These are phyloP conservation scores for Trichosurus vulpecula DNA, from an alignment of 2,797 vertebrate species.

Conservation along the genomic window DNA sequence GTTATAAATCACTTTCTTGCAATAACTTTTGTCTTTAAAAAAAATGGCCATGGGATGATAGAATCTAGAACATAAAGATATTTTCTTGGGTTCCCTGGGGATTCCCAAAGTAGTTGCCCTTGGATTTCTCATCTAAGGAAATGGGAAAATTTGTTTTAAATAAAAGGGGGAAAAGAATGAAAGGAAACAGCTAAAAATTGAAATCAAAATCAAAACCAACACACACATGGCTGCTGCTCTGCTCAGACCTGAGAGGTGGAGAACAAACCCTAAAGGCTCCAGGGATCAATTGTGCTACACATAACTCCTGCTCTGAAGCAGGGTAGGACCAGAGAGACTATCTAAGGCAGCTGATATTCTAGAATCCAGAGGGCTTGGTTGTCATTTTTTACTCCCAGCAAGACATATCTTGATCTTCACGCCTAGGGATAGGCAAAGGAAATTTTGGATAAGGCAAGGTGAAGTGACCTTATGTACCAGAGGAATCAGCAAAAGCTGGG, in stretches of 20 bases:
- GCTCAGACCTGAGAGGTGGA: conserved; percentile 41
- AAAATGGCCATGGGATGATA: conserved; percentile 22
- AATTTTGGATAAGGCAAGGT: background rate
- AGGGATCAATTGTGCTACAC: background rate
- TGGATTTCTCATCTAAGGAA: conserved; percentile 44
- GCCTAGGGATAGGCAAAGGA: background rate
- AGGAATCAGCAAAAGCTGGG: background rate
- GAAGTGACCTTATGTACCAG: background rate
- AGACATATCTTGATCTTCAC: background rate
- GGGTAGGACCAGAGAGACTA: background rate
- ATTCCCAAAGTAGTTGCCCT: conserved; percentile 23
- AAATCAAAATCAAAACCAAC: conserved; percentile 78
- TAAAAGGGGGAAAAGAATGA: conserved; percentile 67
- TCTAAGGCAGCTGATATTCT: background rate
- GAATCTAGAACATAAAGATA: background rate
- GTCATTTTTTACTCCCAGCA: background rate
- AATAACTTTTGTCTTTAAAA: background rate
- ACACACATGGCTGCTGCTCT: conserved; percentile 61
- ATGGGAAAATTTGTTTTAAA: conserved; percentile 61
- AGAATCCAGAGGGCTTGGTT: background rate
- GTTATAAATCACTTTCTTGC: background rate
- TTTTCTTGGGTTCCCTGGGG: background rate
- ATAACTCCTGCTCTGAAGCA: background rate
- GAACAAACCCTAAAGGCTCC: background rate
- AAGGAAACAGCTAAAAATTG: conserved; percentile 75